Evolutionary conservation across 1,140 invertebrate genomes (phyloP), one percentile per base, ranked within the genome.

Genomic region (Ruditapes philippinarum): DNA sequence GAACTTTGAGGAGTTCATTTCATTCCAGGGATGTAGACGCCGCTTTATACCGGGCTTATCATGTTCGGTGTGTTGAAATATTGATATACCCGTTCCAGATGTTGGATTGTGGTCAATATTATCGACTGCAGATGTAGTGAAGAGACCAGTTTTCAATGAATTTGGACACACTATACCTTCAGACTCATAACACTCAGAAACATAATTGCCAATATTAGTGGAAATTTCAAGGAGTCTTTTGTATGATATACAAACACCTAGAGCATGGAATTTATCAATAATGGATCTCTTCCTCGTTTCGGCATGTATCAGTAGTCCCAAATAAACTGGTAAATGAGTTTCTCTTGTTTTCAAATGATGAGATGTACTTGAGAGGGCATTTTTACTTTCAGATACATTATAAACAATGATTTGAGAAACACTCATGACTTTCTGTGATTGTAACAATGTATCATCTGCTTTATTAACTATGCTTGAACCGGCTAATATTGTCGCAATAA

Each of bases 21-120:
- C 33, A 36, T 28, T 9, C 25, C 14, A 33, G 25, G 73, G 12
- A 11, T 5, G 40, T 80, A 22, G 14, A 0, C 25, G 62, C 0
- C 57, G 82, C 74, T 62, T 38, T 80, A 76, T 54, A 57, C 81
- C 82, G 60, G n/a, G 17, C 36, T 80, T 89, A 28, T 83, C 78
- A 40, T 70, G 5, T 17, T 25, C n/a, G 65, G 83, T 19, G 74
- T 92, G 79, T 70, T 93, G 91, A 78, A 92, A 90, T 3, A 93
- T 28, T 12, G 82, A 92, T 22, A 93, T 92, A 22, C 82, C 84
- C 14, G 89, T 91, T 19, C 92, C 88, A 49, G 80, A 86, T 28
- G 68, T 90, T 17, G 92, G 90, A 83, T 93, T 93, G 76, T 93
- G 91, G 65, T 92, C 92, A 12, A 92, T 89, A 81, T 92, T 93